Percentiles rank a stretch among this genome's conserved stretches.
These are phyloP conservation scores for Nettapus auritus DNA, from an alignment of 2,113 vertebrate genomes.

Conservation along the genomic window DNA sequence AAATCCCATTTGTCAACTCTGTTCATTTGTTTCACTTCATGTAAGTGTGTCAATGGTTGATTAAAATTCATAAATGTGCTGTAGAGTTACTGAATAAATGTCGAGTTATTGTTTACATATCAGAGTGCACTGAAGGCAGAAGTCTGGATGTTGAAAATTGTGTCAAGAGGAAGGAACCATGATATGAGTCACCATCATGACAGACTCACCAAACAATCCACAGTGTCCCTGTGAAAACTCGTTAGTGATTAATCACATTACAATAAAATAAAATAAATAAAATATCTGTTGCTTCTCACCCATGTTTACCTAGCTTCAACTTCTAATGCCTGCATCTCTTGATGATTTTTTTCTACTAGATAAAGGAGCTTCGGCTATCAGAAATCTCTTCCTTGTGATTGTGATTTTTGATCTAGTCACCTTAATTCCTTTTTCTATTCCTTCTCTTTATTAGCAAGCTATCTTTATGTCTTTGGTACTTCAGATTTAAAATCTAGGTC, in stretches of 20 bases:
- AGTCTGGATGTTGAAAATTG: conserved; percentile 26
- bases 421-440: background rate
- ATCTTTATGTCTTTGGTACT: background rate
- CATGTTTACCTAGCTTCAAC: background rate
- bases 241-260: background rate
- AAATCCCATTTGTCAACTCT: conserved; percentile 33
- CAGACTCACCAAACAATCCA: conserved; percentile 8
- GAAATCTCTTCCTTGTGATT: background rate
- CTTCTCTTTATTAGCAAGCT: background rate
- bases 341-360: background rate
- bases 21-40: conserved; percentile 49
- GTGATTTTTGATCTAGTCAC: background rate
- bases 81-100: conserved; percentile 5
- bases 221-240: background rate
- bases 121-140: background rate
- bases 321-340: background rate
- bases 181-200: background rate
- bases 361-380: background rate
- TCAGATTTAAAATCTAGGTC: conserved; percentile 10
- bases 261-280: background rate
- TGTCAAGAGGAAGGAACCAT: conserved; percentile 3
- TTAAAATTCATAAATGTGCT: conserved; percentile 63
- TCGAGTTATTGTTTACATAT: conserved; percentile 48
- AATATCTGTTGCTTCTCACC: background rate
- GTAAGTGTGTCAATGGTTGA: conserved; percentile 45